Percentiles rank a stretch among this genome's conserved stretches.
These are phyloP conservation scores for Steinernema scapterisci DNA, from an alignment of 2,888 invertebrate genomes.

Conservation along the genomic window DNA sequence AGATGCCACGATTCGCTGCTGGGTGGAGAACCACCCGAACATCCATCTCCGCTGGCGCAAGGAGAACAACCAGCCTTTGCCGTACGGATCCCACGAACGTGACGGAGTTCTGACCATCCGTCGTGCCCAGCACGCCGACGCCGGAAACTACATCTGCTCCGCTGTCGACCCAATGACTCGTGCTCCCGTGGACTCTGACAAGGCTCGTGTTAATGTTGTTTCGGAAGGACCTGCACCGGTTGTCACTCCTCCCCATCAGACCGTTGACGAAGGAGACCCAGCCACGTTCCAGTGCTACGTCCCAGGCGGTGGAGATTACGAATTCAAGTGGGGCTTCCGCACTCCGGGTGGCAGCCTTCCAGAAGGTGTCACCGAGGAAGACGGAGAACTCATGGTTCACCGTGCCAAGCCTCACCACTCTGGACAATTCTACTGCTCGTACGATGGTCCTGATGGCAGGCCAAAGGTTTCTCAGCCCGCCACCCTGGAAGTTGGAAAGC, in stretches of 20 bases:
- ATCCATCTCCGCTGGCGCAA: slow-evolving; percentile 10
- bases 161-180: slow-evolving; percentile 53
- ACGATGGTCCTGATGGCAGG: background rate
- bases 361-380: slow-evolving; percentile 18
- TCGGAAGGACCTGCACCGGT: slow-evolving; percentile 52
- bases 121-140: slow-evolving; percentile 53
- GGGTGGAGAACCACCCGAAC: background rate
- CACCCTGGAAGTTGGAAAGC: slow-evolving; percentile 34
- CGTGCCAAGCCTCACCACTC: slow-evolving; percentile 10
- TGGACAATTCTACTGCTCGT: slow-evolving; percentile 1
- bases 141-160: slow-evolving; percentile 64
- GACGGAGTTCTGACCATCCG: slow-evolving; percentile 43
- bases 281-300: slow-evolving; percentile 77
- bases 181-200: slow-evolving; percentile 55
- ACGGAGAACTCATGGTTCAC: slow-evolving; percentile 14
- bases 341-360: slow-evolving; percentile 1
- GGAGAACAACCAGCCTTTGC: slow-evolving; percentile 38
- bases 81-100: slow-evolving; percentile 43
- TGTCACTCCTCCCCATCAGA: slow-evolving; percentile 74
- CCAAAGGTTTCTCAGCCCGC: slow-evolving; percentile 40
- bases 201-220: slow-evolving; percentile 57
- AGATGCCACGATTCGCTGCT: slow-evolving; percentile 68
- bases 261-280: slow-evolving; percentile 75
- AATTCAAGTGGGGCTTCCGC: slow-evolving; percentile 19
- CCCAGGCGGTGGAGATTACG: slow-evolving; percentile 3